Evolutionary conservation across 2,113 vertebrate species (phyloP).

Genomic region (Anarhynchus alexandrinus): DNA sequence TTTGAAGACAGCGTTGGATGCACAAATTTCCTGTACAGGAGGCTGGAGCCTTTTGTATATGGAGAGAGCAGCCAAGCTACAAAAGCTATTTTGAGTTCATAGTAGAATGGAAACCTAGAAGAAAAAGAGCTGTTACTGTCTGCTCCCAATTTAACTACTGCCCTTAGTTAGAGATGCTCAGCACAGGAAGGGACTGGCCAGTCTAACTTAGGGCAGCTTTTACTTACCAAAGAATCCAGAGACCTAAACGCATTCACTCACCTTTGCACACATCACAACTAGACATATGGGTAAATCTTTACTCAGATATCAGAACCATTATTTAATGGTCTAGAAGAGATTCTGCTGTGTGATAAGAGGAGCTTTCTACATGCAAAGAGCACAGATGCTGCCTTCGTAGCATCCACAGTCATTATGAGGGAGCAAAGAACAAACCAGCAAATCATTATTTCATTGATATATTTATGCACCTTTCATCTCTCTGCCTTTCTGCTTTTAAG

Average conservation of each 20-base stretch:
- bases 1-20: slow-evolving; percentile 97
- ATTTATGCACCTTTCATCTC: background rate
- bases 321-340: background rate
- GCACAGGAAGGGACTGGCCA: background rate
- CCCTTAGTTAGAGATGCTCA: background rate
- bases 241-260: background rate
- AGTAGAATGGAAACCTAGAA: slow-evolving; percentile 97
- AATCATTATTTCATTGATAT: background rate
- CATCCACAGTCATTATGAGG: background rate
- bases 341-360: background rate
- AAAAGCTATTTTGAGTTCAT: slow-evolving; percentile 98
- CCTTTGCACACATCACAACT: background rate
- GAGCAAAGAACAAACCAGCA: background rate
- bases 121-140: slow-evolving; percentile 36
- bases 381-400: background rate
- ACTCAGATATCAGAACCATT: background rate
- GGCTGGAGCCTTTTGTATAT: slow-evolving; percentile 97
- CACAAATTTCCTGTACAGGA: slow-evolving; percentile 97
- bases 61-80: slow-evolving; percentile 98
- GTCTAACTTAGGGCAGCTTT: background rate
- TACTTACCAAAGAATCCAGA: background rate
- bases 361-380: background rate
- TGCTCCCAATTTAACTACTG: background rate
- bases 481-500: background rate
- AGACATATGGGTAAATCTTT: background rate